These are phyloP conservation scores for Rhodophaea formosa DNA, from an alignment of 2,888 invertebrate species.

Conservation along the genomic window DNA sequence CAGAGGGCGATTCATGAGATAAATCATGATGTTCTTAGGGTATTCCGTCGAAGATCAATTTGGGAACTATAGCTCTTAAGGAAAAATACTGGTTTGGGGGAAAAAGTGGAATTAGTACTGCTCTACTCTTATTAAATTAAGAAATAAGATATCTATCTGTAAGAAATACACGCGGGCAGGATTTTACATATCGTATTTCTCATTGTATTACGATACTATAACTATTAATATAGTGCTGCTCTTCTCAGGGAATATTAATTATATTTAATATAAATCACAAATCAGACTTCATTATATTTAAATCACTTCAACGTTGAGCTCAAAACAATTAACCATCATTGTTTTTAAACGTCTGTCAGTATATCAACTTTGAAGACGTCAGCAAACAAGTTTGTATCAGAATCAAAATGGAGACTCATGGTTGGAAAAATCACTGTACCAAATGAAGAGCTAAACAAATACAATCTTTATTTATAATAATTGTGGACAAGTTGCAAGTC, in stretches of 20 bases:
- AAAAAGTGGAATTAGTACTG: too few species aligned
- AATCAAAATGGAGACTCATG: conserved; percentile 42
- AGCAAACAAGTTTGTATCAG: conserved; percentile 28
- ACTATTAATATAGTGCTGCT: too few species aligned
- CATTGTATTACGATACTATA: too few species aligned
- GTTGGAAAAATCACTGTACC: conserved; percentile 59
- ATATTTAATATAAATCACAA: too few species aligned
- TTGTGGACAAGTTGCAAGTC: conserved; percentile 65
- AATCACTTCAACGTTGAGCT: not conserved
- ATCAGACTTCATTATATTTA: not conserved
- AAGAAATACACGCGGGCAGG: too few species aligned
- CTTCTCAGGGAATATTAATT: too few species aligned
- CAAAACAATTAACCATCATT: conserved; percentile 31
- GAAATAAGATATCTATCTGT: too few species aligned
- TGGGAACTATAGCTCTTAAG: too few species aligned
- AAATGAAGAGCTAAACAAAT: conserved; percentile 79
- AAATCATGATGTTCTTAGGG: not conserved
- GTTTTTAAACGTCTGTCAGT: conserved; percentile 34
- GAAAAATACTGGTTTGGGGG: too few species aligned
- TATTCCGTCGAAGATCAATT: not conserved
- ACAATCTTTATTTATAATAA: conserved; percentile 75
- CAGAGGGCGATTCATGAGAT: not conserved
- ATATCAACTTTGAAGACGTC: conserved; percentile 29
- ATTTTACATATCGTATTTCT: too few species aligned
- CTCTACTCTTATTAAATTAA: too few species aligned